Base-by-base conservation (phyloP, 2,797 vertebrate species). In the Sylvia borin region DNA sequence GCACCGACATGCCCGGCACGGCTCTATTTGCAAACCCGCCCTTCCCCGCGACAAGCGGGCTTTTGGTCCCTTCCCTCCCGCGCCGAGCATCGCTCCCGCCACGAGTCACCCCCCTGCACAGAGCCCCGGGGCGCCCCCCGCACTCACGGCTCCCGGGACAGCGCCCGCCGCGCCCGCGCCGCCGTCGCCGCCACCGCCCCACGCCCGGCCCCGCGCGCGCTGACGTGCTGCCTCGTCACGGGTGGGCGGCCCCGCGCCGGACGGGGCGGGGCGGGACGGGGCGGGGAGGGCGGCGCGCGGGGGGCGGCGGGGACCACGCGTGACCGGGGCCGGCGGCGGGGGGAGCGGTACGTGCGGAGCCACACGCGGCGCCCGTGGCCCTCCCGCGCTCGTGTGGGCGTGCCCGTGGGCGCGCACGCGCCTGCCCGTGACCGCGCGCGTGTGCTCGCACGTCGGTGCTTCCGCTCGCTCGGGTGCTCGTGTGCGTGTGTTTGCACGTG, bases 111-210 rank as follows among this genome's bases (percentile, higher is more conserved):
- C 51, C 51, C 15, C 15, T 4, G 18, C 53, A 2, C 0, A 55
- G 20, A 13, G 11, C 15, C 36, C 34, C 21, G 18, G 13, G 14
- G 24, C 24, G 12, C 7, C 24, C 24, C 38, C 38, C 21, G 32
- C 70, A 91, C 92, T 94, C 79, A 94, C 93, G 58, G 48, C 73
- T 84, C 80, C 60, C 54, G 42, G 82, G 62, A 9, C 75, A 22
- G 82, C 54, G 10, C 67, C 57, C 60, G 17, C 48, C 61, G 68
- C 16, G 21, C 68, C 62, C 60, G n/a, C 65, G 32, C 58, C 29
- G 47, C 89, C 65, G 65, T 15, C 54, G 6, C 58, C 29, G 51
- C 89, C 65, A 45, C 11, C 54, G 6, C 72, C 73, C 57, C 57
- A 12, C 73, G 50, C 61, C 51, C 51, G 50, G 50, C 75, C 68